Percentiles rank a stretch among this genome's conserved stretches.
phyloP scores from a whole-genome alignment of 2,113 vertebrate species.

The Gavia stellata region DNA sequence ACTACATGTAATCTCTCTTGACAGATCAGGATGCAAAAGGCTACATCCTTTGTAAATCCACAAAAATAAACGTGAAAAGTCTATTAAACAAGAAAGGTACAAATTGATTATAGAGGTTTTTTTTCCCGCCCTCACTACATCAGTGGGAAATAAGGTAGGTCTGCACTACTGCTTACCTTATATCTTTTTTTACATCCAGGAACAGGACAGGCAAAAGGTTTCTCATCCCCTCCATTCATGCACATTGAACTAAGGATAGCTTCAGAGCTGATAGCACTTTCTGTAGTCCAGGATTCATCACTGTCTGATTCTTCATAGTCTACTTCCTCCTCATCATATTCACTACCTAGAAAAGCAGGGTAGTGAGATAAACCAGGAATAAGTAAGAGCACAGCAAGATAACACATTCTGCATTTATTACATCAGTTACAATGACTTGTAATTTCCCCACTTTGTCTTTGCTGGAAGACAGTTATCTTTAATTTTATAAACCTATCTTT shows the following conservation, averaged over 20 bases:
- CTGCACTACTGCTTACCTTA: constrained; percentile 75
- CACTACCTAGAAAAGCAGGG: constrained; percentile 79
- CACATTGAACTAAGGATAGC: constrained; percentile 98
- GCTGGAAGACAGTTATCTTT: not conserved
- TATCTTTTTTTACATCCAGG: constrained; percentile 99
- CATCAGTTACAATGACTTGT: not conserved
- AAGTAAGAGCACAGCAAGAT: not conserved
- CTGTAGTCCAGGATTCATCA: constrained; percentile 97
- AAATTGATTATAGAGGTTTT: not conserved
- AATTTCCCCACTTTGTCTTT: constrained; percentile 7
- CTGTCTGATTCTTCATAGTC: constrained; percentile 98
- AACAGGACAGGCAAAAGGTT: constrained; percentile 97
- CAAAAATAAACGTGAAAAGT: not conserved
- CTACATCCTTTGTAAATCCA: not conserved
- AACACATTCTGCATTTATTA: constrained; percentile 31
- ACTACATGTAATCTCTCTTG: not conserved
- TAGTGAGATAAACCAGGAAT: not conserved
- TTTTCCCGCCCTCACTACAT: accelerated
- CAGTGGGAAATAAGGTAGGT: not conserved
- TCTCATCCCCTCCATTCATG: constrained; percentile 97
- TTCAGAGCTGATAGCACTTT: constrained; percentile 98
- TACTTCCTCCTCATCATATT: constrained; percentile 96
- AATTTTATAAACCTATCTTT: constrained; percentile 25
- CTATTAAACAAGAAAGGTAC: not conserved
- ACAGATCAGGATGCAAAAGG: not conserved